phyloP scores from a whole-genome alignment of 2,888 invertebrate genomes.

The Cenopis cana region DNA sequence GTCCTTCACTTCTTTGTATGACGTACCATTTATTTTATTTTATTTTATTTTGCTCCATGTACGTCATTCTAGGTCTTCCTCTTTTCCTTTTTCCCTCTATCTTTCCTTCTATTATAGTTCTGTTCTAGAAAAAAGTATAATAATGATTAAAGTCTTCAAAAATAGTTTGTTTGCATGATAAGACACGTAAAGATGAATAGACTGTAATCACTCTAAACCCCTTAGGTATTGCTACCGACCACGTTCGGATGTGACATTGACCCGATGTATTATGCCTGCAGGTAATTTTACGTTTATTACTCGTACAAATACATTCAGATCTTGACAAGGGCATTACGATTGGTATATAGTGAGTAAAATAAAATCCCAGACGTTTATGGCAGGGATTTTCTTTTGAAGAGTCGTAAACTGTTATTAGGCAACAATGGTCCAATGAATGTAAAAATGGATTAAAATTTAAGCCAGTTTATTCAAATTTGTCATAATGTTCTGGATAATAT shows the following conservation, averaged over 20 bases:
- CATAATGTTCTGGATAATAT: background rate
- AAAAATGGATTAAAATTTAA: background rate
- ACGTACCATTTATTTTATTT: too few species aligned
- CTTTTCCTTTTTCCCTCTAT: too few species aligned
- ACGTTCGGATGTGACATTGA: background rate
- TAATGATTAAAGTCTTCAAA: too few species aligned
- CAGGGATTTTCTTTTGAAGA: constrained; percentile 13
- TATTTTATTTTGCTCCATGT: too few species aligned
- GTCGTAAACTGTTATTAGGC: constrained; percentile 19
- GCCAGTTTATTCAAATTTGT: constrained; percentile 18
- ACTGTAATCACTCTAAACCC: constrained; percentile 5
- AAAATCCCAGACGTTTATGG: constrained; percentile 21
- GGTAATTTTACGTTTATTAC: constrained; percentile 5
- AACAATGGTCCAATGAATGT: constrained; percentile 7
- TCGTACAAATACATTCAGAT: constrained; percentile 17
- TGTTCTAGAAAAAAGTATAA: too few species aligned
- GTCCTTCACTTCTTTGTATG: too few species aligned
- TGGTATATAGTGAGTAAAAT: constrained; percentile 11
- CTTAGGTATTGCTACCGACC: background rate
- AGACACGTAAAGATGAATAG: too few species aligned
- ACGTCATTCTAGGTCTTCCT: too few species aligned
- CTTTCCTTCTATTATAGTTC: too few species aligned
- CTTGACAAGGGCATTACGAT: background rate
- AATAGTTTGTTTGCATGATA: too few species aligned
- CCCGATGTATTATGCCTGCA: background rate